phyloP scores from a whole-genome alignment of 2,113 vertebrate species.

The Anolis sagrei region DNA sequence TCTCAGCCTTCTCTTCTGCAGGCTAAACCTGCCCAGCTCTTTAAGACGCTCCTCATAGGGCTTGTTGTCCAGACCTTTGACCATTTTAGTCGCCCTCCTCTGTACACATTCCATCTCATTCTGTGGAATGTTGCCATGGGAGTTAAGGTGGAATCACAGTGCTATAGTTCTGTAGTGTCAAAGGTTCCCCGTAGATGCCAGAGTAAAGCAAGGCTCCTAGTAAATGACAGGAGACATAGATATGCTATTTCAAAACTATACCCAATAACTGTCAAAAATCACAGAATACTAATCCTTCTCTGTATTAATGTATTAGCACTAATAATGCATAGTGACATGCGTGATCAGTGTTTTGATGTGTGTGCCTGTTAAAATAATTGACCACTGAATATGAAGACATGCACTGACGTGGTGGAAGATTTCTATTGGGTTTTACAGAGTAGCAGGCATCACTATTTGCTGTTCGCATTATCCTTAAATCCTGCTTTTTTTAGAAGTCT shows the following conservation, averaged over 20 bases:
- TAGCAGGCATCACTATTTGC: neutral
- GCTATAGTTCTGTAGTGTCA: no score
- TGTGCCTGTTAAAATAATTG: neutral
- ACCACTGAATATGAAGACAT: neutral
- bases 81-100: no score
- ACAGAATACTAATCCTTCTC: neutral
- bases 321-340: neutral
- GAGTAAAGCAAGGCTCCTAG: neutral
- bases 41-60: no score
- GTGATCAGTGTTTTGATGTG: neutral
- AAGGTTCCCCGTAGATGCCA: neutral
- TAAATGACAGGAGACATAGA: neutral
- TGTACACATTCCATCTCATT: no score
- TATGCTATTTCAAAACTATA: neutral
- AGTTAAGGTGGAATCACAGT: no score
- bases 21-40: no score
- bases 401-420: neutral
- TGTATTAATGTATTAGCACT: neutral
- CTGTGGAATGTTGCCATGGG: no score
- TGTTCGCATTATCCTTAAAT: neutral
- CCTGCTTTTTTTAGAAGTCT: neutral
- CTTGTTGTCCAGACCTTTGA: no score
- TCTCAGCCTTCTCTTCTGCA: no score
- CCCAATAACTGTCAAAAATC: neutral
- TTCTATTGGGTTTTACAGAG: neutral